Evolutionary conservation across 2,797 vertebrate species (phyloP), one percentile per base, ranked within the genome.

Genomic region (Megalops cyprinoides): DNA sequence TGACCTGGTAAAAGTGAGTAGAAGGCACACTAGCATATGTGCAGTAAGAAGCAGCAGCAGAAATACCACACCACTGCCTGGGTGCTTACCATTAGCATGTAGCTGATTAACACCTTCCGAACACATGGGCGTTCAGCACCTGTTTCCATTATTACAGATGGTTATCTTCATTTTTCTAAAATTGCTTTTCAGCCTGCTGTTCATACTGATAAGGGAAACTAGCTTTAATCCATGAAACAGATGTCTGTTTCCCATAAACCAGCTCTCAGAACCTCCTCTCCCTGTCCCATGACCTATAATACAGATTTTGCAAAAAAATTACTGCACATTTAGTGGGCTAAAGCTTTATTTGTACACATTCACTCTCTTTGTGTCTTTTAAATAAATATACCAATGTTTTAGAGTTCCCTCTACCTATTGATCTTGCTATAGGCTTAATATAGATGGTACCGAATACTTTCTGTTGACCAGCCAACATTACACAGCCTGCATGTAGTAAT

Each of bases 161-260:
- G 31, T 48, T 78, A 58, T 69, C 65, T 51, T 28, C 42, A 34
- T 18, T 67, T 67, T 67, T 67, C 62, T 37, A 67, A 67, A 62
- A 67, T 67, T 67, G 31, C 62, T 71, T 42, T 55, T 34, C 67
- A 25, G 49, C 53, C 78, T 79, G 78, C 73, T 73, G 65, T 48
- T 71, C 23, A 31, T 12, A 8, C 77, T 71, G 62, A 73, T 58
- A 49, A 44, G 78, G 67, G 73, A 73, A 46, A 73, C 78, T 53
- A 79, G 42, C 42, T 74, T 42, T 55, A 55, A 51, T 46, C 67
- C 67, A 44, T 25, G 34, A 53, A 79, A 56, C 67, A 73, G 51
- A 20, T 42, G 67, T 31, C 44, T 12, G 49, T 51, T 58, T 12
- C 65, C 51, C 49, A 58, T 56, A 31, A 79, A 74, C 53, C 51